Conservation (phyloP, 2,888 invertebrate species). For the Lottia scabra region DNA sequence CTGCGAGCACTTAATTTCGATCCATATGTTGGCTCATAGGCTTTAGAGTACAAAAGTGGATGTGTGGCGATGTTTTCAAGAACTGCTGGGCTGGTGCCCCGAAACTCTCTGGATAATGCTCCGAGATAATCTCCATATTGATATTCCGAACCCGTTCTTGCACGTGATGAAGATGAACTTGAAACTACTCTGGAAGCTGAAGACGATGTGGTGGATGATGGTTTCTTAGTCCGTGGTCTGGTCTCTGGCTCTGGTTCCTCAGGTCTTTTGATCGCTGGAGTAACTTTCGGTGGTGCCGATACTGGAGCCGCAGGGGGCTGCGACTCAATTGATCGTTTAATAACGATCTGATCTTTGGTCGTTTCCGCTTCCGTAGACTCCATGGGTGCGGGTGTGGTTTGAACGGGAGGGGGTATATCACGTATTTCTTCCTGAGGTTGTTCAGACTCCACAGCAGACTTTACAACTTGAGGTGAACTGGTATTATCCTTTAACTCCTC, state of each 20-base stretch:
- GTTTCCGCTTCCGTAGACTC: constrained; percentile 9
- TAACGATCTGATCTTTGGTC: constrained; percentile 21
- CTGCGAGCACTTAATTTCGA: constrained; percentile 55
- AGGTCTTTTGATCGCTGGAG: constrained; percentile 16
- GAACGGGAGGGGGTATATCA: constrained; percentile 10
- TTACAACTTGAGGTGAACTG: neutral
- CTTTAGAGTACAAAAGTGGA: constrained; percentile 32
- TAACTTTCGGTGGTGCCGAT: constrained; percentile 33
- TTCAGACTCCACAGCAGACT: constrained; percentile 7
- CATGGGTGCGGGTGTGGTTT: constrained; percentile 15
- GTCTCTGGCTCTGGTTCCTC: constrained; percentile 10
- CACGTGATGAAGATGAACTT: constrained; percentile 11
- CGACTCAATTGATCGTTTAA: constrained; percentile 21
- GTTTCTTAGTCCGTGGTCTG: constrained; percentile 10
- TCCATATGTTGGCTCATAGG: constrained; percentile 31
- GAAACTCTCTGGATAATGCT: constrained; percentile 46
- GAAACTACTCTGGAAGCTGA: constrained; percentile 15
- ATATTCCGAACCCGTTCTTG: constrained; percentile 15
- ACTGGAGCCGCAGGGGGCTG: constrained; percentile 23
- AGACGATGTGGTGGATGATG: constrained; percentile 18
- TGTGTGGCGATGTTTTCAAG: constrained; percentile 58
- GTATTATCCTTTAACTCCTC: neutral
- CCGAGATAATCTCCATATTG: constrained; percentile 32
- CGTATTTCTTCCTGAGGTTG: neutral
- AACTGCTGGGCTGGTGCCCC: constrained; percentile 57